A percentile compares a stretch with the other conserved stretches of the same genome.
phyloP scores from a whole-genome alignment of 2,113 vertebrate species.

The Scophthalmus maximus region DNA sequence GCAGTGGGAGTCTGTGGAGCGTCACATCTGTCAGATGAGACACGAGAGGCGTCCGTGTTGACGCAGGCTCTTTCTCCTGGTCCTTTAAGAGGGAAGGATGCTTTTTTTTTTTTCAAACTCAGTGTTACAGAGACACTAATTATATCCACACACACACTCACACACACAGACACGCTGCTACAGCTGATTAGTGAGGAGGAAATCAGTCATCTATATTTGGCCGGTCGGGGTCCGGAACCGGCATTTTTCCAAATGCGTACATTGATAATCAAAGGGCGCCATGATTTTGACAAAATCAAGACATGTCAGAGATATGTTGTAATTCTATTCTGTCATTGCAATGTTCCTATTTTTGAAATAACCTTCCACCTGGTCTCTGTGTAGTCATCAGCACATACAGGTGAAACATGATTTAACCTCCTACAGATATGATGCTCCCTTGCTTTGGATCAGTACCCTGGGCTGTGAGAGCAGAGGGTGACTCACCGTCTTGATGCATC shows the following conservation, averaged over 20 bases:
- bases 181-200: neutral
- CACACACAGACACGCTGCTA: constrained; percentile 7
- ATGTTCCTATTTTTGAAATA: too few species aligned
- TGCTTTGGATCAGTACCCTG: neutral
- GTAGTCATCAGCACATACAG: too few species aligned
- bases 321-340: too few species aligned
- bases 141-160: constrained; percentile 35
- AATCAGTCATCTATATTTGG: constrained; percentile 6
- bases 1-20: constrained; percentile 51
- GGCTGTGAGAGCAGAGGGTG: neutral
- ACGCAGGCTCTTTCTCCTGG: constrained; percentile 45
- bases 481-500: neutral
- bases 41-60: constrained; percentile 41
- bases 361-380: too few species aligned
- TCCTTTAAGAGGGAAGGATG: constrained; percentile 28
- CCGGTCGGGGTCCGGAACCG: too few species aligned
- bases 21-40: constrained; percentile 66
- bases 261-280: neutral
- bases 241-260: neutral
- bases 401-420: too few species aligned
- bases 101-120: constrained; percentile 15
- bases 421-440: too few species aligned
- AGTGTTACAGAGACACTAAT: constrained; percentile 31
- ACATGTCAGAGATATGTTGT: too few species aligned
- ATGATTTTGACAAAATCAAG: too few species aligned